These are phyloP conservation scores for Catamblyrhynchus diadema DNA, from an alignment of 2,797 vertebrate species.

Conservation along the genomic window DNA sequence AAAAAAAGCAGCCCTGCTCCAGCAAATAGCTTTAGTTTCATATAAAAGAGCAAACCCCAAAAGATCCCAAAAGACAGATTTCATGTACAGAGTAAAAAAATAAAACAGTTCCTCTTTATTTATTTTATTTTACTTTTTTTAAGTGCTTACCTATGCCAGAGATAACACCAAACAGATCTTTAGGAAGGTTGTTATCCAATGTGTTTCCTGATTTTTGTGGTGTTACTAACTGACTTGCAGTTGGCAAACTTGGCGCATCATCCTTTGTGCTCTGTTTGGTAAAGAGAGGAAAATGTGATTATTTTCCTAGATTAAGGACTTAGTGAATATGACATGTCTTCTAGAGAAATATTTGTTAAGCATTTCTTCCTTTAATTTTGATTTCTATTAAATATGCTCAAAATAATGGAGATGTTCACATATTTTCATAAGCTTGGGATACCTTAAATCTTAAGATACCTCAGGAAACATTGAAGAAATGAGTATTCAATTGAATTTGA, in stretches of 20 bases:
- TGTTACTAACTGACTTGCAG: conserved; percentile 78
- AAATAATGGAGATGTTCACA: background rate
- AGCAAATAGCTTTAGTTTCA: background rate
- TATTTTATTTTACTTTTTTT: background rate
- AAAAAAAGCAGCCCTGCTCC: background rate
- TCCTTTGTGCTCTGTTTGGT: conserved; percentile 83
- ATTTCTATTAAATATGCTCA: background rate
- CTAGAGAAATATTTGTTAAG: background rate
- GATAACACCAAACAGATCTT: conserved; percentile 93
- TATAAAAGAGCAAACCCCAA: background rate
- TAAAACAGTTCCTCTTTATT: background rate
- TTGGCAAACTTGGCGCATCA: conserved; percentile 74
- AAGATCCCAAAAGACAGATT: background rate
- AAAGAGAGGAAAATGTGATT: background rate
- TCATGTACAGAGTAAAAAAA: background rate
- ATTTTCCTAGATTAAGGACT: background rate
- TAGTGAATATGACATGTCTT: background rate
- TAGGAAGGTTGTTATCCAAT: conserved; percentile 89
- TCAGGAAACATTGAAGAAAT: background rate
- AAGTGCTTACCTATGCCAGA: conserved; percentile 88
- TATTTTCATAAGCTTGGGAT: background rate
- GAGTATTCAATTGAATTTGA: background rate
- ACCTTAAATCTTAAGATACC: background rate
- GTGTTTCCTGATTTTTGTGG: conserved; percentile 86
- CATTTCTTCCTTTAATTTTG: background rate